phyloP scores from a whole-genome alignment of 1,140 invertebrate species.

The Cotesia chilonis region DNA sequence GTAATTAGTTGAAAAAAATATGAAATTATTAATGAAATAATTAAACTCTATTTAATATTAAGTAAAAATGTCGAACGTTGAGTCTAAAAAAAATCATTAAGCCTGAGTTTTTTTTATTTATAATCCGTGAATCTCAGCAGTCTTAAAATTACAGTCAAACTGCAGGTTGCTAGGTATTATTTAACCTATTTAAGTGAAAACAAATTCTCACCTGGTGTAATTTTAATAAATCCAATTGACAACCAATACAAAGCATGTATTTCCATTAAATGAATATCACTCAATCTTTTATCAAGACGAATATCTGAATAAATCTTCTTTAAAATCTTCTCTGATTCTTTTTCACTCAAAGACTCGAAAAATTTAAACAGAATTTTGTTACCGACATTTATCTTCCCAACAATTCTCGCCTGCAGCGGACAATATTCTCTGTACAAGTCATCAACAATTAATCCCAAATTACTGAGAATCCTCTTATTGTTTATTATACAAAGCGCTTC shows the following conservation, averaged over 20 bases:
- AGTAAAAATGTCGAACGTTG: too few species aligned
- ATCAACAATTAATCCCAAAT: conserved; percentile 6
- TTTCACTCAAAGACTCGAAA: conserved; percentile 9
- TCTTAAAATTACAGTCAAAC: too few species aligned
- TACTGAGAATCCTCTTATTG: neutral
- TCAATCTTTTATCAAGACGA: neutral
- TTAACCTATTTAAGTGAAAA: too few species aligned
- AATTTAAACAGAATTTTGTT: conserved; percentile 26
- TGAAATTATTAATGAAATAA: too few species aligned
- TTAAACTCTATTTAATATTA: too few species aligned
- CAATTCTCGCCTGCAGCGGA: neutral
- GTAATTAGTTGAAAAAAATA: too few species aligned
- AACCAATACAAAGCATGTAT: conserved; percentile 32
- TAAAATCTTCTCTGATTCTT: neutral
- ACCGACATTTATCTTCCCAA: conserved; percentile 2
- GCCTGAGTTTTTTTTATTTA: too few species aligned
- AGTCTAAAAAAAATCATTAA: too few species aligned
- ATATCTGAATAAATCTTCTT: conserved; percentile 25
- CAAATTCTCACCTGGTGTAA: conserved; percentile 12
- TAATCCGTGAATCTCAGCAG: too few species aligned
- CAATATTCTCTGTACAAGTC: conserved; percentile 9
- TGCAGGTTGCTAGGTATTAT: too few species aligned
- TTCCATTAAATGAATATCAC: conserved; percentile 10
- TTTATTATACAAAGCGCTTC: conserved; percentile 29
- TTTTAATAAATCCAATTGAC: neutral